These are phyloP conservation scores for Notothenia coriiceps DNA, from an alignment of 2,113 vertebrate genomes.

Conservation along the genomic window DNA sequence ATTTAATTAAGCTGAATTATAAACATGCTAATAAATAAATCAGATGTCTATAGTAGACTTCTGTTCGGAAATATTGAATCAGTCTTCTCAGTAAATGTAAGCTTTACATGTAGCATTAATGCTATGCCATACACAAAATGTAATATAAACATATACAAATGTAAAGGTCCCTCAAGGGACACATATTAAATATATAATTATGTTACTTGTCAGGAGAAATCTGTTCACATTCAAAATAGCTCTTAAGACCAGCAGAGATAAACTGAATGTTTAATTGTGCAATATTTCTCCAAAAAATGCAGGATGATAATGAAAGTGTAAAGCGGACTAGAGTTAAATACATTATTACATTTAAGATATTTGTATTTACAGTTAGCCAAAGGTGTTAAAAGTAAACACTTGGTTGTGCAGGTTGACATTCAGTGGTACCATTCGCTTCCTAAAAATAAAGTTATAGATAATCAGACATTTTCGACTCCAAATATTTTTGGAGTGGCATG, in stretches of 20 bases:
- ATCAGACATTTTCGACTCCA: no score
- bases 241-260: not conserved
- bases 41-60: not conserved
- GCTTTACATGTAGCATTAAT: not conserved
- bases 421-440: no score
- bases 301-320: no score
- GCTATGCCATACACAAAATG: no score
- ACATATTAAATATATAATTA: not conserved
- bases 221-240: not conserved
- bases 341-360: no score
- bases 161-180: not conserved
- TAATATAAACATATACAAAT: not conserved
- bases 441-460: no score
- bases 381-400: no score
- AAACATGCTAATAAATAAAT: not conserved
- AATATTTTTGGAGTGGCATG: not conserved
- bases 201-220: not conserved
- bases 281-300: no score
- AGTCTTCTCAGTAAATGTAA: not conserved
- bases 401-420: no score
- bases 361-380: no score
- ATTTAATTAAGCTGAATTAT: not conserved
- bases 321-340: no score
- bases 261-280: not conserved
- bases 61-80: not conserved